Evolutionary conservation across 2,888 invertebrate genomes (phyloP).

Genomic region (Ariolimax columbianus): DNA sequence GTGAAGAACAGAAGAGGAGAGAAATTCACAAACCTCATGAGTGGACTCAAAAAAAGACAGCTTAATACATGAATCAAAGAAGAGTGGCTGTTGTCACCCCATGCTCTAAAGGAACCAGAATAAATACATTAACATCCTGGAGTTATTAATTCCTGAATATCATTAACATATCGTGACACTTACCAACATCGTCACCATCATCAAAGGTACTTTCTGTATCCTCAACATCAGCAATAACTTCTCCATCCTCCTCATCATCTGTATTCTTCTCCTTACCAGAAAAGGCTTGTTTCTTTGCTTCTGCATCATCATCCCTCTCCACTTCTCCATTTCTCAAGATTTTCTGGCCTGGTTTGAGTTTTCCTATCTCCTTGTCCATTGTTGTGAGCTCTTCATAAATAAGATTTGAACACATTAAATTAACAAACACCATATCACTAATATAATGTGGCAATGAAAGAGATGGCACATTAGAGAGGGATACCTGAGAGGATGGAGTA

Average conservation of each 20-base stretch:
- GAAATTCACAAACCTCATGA: too few species aligned
- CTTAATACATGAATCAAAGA: too few species aligned
- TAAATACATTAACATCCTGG: too few species aligned
- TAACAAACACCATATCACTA: background rate
- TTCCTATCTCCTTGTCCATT: conserved; percentile 39
- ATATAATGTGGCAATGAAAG: too few species aligned
- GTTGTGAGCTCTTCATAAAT: conserved; percentile 24
- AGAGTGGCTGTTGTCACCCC: too few species aligned
- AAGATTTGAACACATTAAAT: background rate
- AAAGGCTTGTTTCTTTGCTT: background rate
- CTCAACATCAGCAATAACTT: background rate
- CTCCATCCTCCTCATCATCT: conserved; percentile 21
- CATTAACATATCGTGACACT: background rate
- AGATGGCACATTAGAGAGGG: too few species aligned
- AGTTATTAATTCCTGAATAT: too few species aligned
- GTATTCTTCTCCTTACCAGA: background rate
- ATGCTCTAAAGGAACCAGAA: too few species aligned
- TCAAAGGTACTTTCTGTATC: background rate
- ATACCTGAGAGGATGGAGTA: too few species aligned
- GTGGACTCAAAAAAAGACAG: too few species aligned
- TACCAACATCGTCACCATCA: background rate
- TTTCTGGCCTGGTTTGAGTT: conserved; percentile 37
- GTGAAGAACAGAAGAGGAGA: too few species aligned
- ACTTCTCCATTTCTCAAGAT: background rate
- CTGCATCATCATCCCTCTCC: conserved; percentile 10